Evolutionary conservation across 2,888 invertebrate genomes (phyloP), one percentile per base, ranked within the genome.

Genomic region (Polyploca ridens): DNA sequence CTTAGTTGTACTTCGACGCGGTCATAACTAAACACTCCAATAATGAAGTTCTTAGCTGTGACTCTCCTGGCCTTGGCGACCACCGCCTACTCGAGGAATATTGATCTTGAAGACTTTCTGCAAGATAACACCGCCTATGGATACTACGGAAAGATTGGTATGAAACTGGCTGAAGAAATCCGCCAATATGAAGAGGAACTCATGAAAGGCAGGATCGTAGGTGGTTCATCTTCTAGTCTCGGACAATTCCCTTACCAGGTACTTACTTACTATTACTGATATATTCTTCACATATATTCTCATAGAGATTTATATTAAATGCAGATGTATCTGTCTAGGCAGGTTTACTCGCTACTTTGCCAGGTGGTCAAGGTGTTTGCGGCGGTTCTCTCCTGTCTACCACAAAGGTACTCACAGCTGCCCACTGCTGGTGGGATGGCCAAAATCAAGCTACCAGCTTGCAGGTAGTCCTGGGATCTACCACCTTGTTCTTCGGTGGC

Each of bases 381-480:
- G 82, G 84, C 0, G 72, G 82, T 0, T 76, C 81, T 0, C 64
- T 85, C 4, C n/a, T 85, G 10, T 69, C 77, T 4, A n/a, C 69
- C 19, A 80, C 69, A 63, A 74, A 83, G 0, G 68, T 81, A 63
- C 70, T 83, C 41, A 85, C 84, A 0, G 85, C 84, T 0, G 85
- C 84, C 1, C 84, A 85, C 70, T 85, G 85, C 74, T 85, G 85
- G 85, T 72, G 67, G 62, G 81, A 83, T 27, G 78, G 78, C 6
- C 0, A n/a, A 14, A 65, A 67, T 61, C 81, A 81, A 35, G 85
- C 79, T 3, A 70, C 64, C 44, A 74, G 73, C 69, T 77, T 83
- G 69, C 66, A 68, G 0, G 82, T 81, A 6, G 80, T 83, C 5
- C 70, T 85, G 4, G 85, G 83, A 27, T 77, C 83, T 5, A 71